Evolutionary conservation across 2,113 vertebrate species (phyloP).

Genomic region (Actenoides lindsayi): DNA sequence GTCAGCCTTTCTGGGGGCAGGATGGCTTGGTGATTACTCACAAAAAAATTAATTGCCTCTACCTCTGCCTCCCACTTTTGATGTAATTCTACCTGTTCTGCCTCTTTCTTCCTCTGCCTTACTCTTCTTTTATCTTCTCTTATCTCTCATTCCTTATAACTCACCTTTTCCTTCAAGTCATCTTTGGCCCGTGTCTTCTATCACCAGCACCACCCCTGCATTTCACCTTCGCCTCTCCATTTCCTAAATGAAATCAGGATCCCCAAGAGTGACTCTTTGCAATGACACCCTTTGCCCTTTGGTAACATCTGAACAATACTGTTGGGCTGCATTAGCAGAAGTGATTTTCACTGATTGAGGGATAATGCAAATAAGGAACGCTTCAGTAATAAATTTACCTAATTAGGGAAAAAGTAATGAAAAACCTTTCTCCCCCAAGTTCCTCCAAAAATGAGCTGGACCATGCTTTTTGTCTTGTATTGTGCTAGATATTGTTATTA

Average conservation of each 20-base stretch:
- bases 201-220: neutral
- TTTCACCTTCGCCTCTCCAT: neutral
- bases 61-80: neutral
- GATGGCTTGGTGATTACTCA: conserved; percentile 1
- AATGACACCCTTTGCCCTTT: neutral
- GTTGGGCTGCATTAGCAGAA: neutral
- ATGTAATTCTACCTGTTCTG: neutral
- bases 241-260: neutral
- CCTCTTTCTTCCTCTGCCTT: neutral
- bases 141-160: neutral
- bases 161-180: neutral
- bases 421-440: neutral
- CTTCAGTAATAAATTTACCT: neutral
- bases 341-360: neutral
- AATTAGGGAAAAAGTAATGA: neutral
- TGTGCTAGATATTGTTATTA: neutral
- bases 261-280: neutral
- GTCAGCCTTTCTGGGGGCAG: conserved; percentile 30
- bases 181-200: neutral
- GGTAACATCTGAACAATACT: neutral
- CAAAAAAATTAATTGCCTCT: neutral
- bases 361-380: neutral
- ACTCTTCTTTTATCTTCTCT: neutral
- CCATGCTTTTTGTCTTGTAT: neutral
- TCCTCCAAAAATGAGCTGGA: neutral